These are phyloP conservation scores for Boloria euphrosyne DNA, from an alignment of 2,888 invertebrate species.

Conservation along the genomic window DNA sequence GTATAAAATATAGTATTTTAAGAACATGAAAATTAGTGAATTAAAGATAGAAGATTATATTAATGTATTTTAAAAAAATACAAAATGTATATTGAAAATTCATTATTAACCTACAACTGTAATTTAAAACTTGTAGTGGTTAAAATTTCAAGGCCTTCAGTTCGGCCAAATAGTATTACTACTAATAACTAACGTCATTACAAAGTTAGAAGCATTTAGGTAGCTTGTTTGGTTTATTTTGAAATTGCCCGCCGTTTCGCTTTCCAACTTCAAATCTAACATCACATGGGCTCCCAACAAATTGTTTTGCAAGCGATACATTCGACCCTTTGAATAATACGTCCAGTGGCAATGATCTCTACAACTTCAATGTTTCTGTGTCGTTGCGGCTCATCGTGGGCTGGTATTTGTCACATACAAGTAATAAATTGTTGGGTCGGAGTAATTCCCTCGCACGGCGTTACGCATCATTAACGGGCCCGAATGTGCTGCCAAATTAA, in stretches of 20 bases:
- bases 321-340: slow-evolving; percentile 63
- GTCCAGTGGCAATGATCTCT: slow-evolving; percentile 51
- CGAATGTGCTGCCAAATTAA: slow-evolving; percentile 78
- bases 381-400: slow-evolving; percentile 42
- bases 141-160: too few relatives aligned
- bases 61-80: too few relatives aligned
- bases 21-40: too few relatives aligned
- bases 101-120: too few relatives aligned
- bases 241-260: slow-evolving; percentile 44
- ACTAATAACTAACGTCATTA: slow-evolving; percentile 23
- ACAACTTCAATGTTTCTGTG: neutral
- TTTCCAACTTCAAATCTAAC: slow-evolving; percentile 46
- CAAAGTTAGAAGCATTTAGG: slow-evolving; percentile 22
- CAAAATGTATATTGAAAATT: too few relatives aligned
- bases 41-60: too few relatives aligned
- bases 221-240: slow-evolving; percentile 37
- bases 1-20: too few relatives aligned
- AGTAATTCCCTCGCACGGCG: slow-evolving; percentile 53
- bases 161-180: neutral
- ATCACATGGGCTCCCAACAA: slow-evolving; percentile 52
- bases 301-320: slow-evolving; percentile 70
- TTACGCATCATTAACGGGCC: slow-evolving; percentile 71
- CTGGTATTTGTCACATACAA: slow-evolving; percentile 65
- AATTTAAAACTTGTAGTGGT: too few relatives aligned
- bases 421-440: slow-evolving; percentile 60